Evolutionary conservation across 2,113 vertebrate genomes (phyloP).

Genomic region (Misgurnus anguillicaudatus): DNA sequence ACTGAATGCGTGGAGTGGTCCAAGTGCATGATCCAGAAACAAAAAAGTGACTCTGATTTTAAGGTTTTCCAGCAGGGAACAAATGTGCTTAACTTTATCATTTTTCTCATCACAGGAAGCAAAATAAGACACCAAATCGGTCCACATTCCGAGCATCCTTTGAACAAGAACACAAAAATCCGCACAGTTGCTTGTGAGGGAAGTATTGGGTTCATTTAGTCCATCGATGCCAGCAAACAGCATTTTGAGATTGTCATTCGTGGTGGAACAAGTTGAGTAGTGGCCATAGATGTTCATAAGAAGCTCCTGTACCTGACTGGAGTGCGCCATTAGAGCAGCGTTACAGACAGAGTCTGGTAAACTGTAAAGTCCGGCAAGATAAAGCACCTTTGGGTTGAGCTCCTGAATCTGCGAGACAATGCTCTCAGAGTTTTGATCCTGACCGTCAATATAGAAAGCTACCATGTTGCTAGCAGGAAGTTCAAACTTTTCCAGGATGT

Average conservation of each 20-base stretch:
- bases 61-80: slow-evolving; percentile 63
- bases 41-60: slow-evolving; percentile 68
- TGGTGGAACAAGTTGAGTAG: slow-evolving; percentile 54
- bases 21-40: slow-evolving; percentile 68
- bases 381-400: slow-evolving; percentile 62
- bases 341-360: slow-evolving; percentile 63
- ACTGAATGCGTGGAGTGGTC: slow-evolving; percentile 67
- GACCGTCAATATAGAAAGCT: slow-evolving; percentile 60
- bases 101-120: slow-evolving; percentile 51
- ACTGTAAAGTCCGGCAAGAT: slow-evolving; percentile 62
- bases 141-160: slow-evolving; percentile 67
- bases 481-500: slow-evolving; percentile 64
- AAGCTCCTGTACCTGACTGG: slow-evolving; percentile 59
- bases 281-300: slow-evolving; percentile 63
- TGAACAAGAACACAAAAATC: slow-evolving; percentile 57
- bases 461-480: slow-evolving; percentile 64
- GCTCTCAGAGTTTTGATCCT: slow-evolving; percentile 48
- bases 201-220: slow-evolving; percentile 34
- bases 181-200: slow-evolving; percentile 60
- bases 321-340: slow-evolving; percentile 61
- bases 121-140: slow-evolving; percentile 66
- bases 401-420: slow-evolving; percentile 64
- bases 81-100: slow-evolving; percentile 61
- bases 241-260: slow-evolving; percentile 59
- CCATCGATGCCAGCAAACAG: slow-evolving; percentile 62